Base-by-base conservation (phyloP, 2,797 vertebrate genomes). In the Pteropus rufus region DNA sequence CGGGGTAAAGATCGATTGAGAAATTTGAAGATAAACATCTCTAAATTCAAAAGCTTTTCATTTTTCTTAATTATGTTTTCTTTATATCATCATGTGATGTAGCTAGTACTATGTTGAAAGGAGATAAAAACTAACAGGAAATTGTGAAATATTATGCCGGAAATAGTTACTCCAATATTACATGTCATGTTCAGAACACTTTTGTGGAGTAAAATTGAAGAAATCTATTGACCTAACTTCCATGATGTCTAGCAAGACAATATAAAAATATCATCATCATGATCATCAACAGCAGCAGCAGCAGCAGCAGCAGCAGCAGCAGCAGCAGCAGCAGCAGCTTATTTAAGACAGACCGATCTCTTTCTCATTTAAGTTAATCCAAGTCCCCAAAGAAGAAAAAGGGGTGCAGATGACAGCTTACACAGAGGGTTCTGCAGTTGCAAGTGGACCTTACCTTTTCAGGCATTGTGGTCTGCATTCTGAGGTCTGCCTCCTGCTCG, bases 41-140 rank as follows among this genome's bases (percentile, higher is more conserved):
- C 70, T 64, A n/a, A 49, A 14, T 73, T 93, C 11, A 95, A 75
- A 94, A 87, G 29, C 16, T 83, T 54, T 10, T 64, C 41, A n/a
- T 44, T 67, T 85, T 85, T 54, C 44, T 81, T 80, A 64, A 83
- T n/a, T 39, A 46, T n/a, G 24, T 62, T 84, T 39, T 69, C 14
- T 19, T 41, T 69, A 44, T 3, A 7, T 64, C 31, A 46, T 73
- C 72, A 14, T 58, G n/a, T 41, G 7, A 67, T 64, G 19, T 46
- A 10, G 7, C 24, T 64, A 8, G 58, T 67, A 44, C 2, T 4
- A 65, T 46, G 7, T 62, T 79, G 41, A 90, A 91, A 62, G 9
- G 23, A 89, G 31, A 46, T 77, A 46, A 52, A 83, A 94, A 76
- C 7, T 39, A 75, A 15, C 23, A 84, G 19, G 14, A 7, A 26